A percentile compares a stretch with the other conserved stretches of the same genome.
These are phyloP conservation scores for Nasonovia ribisnigri DNA, from an alignment of 2,888 invertebrate genomes.

Conservation along the genomic window DNA sequence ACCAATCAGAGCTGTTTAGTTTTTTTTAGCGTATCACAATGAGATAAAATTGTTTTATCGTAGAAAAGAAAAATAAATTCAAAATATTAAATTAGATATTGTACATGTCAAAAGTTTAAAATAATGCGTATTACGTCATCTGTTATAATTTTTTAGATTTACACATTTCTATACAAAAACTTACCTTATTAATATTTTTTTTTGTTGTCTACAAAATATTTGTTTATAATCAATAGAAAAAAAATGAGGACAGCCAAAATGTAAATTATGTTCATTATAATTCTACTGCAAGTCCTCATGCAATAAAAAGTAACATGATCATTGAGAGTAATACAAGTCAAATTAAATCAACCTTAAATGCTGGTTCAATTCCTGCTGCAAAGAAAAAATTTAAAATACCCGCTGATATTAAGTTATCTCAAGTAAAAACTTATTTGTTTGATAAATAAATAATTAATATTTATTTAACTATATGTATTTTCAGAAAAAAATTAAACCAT, in stretches of 20 bases:
- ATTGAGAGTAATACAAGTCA: neutral
- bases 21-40: too few relatives aligned
- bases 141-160: too few relatives aligned
- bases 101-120: too few relatives aligned
- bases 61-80: too few relatives aligned
- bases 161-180: neutral
- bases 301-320: neutral
- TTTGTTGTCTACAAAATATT: neutral
- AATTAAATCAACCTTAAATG: neutral
- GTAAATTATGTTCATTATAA: neutral
- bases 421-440: neutral
- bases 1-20: too few relatives aligned
- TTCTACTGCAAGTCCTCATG: neutral
- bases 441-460: neutral
- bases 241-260: too few relatives aligned
- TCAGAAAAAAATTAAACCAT: neutral
- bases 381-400: constrained; percentile 29
- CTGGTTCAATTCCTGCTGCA: too few relatives aligned
- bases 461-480: neutral
- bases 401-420: neutral
- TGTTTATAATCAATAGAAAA: neutral
- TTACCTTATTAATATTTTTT: neutral
- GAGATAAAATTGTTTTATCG: too few relatives aligned
- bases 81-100: too few relatives aligned
- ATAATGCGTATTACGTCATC: too few relatives aligned